Base-by-base conservation (phyloP, 1,140 invertebrate genomes). In the Solenopsis invicta region DNA sequence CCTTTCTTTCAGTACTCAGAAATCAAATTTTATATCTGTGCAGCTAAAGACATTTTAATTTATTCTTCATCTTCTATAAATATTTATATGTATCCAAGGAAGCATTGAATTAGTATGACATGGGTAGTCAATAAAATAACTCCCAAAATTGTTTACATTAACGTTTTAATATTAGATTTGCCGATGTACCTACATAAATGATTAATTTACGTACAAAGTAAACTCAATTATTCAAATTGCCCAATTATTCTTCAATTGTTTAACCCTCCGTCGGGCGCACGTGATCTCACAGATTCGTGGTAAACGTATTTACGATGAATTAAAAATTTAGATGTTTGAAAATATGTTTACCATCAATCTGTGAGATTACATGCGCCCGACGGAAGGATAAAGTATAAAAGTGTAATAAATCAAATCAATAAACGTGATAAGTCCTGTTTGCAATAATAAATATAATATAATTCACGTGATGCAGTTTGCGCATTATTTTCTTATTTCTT, bases 221-320 rank as follows among this genome's bases (percentile, higher is more conserved):
- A 54, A 67, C 4, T 52, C 24, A 45, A 71, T 81, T 45, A 81
- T 71, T 56, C 6, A 78, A 78, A 78, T 66, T 78, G 45, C 8
- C 21, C 0, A 45, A 41, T 2, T 24, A 48, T 24, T 2, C 1
- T 41, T 54, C 0, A n/a, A 21, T 52, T 64, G 41, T 2, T 66
- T 66, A 29, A 29, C 2, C 2, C 29, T 29, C 29, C 29, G 29
- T 29, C 29, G 29, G 2, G 29, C 29, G 29, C 29, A 29, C 29
- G 29, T 29, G 29, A 29, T 29, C 29, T 29, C 29, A 29, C 29
- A 29, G 29, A 29, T 29, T 29, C 2, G 2, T 29, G 29, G 29
- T 29, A 29, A 29, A 29, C 29, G 2, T 29, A 29, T 29, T 29
- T 29, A 2, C 29, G 29, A 29, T 29, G 29, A 29, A 29, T 29